Evolutionary conservation across 2,888 invertebrate species (phyloP).

Genomic region (Hedya salicella): DNA sequence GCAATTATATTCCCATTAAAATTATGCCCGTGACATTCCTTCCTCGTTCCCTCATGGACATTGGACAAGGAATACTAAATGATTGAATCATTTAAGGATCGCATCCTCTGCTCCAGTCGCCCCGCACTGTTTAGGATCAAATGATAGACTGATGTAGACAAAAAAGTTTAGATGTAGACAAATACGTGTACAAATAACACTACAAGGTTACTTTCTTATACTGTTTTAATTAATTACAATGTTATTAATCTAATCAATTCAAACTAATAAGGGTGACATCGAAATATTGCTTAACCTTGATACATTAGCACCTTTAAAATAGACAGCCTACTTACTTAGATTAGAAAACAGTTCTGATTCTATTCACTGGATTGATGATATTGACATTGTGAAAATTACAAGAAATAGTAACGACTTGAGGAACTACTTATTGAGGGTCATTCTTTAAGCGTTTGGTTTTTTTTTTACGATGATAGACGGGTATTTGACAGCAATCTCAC

Average conservation of each 20-base stretch:
- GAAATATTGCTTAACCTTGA: neutral
- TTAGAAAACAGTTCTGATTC: neutral
- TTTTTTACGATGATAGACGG: no score
- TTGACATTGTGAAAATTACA: no score
- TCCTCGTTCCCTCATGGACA: neutral
- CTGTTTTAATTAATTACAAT: conserved; percentile 4
- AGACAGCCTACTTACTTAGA: neutral
- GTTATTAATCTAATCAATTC: conserved; percentile 8
- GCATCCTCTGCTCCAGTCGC: conserved; percentile 22
- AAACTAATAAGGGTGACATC: neutral
- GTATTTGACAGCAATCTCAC: no score
- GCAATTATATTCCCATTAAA: no score
- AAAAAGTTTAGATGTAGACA: conserved; percentile 7
- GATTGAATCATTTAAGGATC: conserved; percentile 17
- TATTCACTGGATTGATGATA: neutral
- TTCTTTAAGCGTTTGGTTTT: no score
- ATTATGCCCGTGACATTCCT: neutral
- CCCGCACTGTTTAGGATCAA: conserved; percentile 18
- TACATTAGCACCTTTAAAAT: neutral
- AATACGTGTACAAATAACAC: neutral
- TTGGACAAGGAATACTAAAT: conserved; percentile 15
- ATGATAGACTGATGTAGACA: conserved; percentile 7
- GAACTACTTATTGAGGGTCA: no score
- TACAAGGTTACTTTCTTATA: neutral
- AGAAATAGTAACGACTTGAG: no score